Conservation (phyloP, 2,113 vertebrate species). For the Procavia capensis region DNA sequence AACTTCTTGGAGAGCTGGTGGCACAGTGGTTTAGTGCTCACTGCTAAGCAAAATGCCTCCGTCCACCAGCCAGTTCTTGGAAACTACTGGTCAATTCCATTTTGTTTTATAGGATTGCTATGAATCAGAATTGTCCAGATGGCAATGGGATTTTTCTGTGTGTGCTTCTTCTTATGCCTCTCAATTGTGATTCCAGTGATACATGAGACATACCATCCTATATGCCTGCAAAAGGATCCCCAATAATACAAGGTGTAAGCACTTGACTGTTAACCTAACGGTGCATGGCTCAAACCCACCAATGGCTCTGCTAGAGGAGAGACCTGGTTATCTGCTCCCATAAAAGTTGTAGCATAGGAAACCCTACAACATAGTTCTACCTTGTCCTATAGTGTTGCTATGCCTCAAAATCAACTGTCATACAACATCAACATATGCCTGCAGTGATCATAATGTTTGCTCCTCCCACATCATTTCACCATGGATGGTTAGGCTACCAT, state of each 20-base stretch:
- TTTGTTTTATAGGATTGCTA: no score
- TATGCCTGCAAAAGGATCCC: not conserved
- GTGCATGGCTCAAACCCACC: not conserved
- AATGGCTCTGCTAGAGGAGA: not conserved
- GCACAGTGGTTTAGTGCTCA: no score
- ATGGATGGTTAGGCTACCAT: not conserved
- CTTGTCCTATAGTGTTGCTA: no score
- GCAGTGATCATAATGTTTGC: not conserved
- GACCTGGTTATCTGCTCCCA: no score
- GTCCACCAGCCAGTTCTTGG: no score
- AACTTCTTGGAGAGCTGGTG: not conserved
- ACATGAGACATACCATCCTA: fast-evolving
- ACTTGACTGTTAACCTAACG: not conserved
- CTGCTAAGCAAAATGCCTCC: no score
- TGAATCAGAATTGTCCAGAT: no score
- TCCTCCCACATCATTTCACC: not conserved
- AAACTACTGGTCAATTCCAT: no score
- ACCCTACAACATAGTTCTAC: not conserved
- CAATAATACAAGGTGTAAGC: not conserved
- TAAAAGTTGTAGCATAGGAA: not conserved
- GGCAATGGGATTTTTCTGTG: no score
- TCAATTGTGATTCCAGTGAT: not conserved
- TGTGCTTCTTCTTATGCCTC: not conserved
- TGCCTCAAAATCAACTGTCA: no score
- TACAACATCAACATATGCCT: no score